phyloP scores from a whole-genome alignment of 92 coral and sea anemone species.

The Virgularia gustaviana region DNA sequence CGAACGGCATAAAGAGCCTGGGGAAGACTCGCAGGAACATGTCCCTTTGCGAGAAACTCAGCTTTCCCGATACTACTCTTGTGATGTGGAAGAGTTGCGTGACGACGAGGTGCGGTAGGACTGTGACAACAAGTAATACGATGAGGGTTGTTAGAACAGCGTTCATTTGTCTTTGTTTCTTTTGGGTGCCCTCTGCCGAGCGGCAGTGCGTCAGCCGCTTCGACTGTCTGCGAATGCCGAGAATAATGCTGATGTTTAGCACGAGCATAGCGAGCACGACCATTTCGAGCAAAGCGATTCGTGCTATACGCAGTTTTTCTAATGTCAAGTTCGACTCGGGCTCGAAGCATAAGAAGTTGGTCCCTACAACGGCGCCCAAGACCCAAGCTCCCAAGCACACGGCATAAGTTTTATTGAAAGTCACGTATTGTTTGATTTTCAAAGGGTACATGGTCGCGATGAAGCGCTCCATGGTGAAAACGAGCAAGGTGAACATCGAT shows the following conservation, averaged over 20 bases:
- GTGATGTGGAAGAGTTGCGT: too few relatives aligned
- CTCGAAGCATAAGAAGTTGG: not conserved
- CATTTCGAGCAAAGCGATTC: not conserved
- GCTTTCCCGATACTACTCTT: too few relatives aligned
- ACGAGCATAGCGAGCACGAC: constrained; percentile 1
- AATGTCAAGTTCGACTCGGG: too few relatives aligned
- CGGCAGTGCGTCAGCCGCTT: constrained; percentile 21
- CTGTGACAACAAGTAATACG: too few relatives aligned
- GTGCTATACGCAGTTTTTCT: too few relatives aligned
- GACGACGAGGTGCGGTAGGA: too few relatives aligned
- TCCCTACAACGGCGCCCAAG: not conserved
- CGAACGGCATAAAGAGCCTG: too few relatives aligned
- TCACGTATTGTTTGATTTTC: constrained; percentile 20
- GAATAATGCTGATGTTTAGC: constrained; percentile 7
- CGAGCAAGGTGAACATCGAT: constrained; percentile 10
- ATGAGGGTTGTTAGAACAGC: too few relatives aligned
- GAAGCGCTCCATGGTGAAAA: constrained; percentile 39
- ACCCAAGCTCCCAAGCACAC: constrained; percentile 23
- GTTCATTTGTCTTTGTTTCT: too few relatives aligned
- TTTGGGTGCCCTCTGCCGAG: too few relatives aligned
- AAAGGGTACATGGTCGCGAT: constrained; percentile 32
- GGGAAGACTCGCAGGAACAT: too few relatives aligned
- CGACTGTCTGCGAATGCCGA: constrained; percentile 22
- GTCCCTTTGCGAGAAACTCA: too few relatives aligned
- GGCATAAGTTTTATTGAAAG: not conserved